These are phyloP conservation scores for Auanema sp. DNA, from an alignment of 2,888 invertebrate species.

Conservation along the genomic window DNA sequence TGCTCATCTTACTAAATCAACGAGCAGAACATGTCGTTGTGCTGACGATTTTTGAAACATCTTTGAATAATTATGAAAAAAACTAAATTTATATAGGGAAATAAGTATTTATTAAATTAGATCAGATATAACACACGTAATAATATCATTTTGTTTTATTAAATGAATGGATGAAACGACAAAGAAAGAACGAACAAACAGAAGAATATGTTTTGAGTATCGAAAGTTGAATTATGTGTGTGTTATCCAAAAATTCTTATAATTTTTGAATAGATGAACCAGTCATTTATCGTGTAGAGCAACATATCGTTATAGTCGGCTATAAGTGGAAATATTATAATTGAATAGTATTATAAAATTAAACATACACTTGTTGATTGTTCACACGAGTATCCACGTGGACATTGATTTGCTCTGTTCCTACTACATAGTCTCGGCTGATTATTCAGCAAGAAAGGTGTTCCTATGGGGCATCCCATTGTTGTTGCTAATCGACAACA, in stretches of 20 bases:
- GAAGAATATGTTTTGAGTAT: too few relatives aligned
- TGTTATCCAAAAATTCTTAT: too few relatives aligned
- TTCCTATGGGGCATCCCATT: slow-evolving; percentile 41
- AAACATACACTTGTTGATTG: slow-evolving; percentile 28
- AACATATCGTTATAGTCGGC: slow-evolving; percentile 48
- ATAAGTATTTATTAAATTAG: too few relatives aligned
- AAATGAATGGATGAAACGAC: not conserved
- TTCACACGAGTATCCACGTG: slow-evolving; percentile 50
- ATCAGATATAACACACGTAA: too few relatives aligned
- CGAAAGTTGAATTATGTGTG: too few relatives aligned
- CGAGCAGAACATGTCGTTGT: too few relatives aligned
- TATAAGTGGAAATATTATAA: slow-evolving; percentile 20
- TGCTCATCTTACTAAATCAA: too few relatives aligned
- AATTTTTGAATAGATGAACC: too few relatives aligned
- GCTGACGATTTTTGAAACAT: too few relatives aligned
- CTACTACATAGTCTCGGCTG: slow-evolving; percentile 41
- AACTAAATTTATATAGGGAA: too few relatives aligned
- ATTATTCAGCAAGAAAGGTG: slow-evolving; percentile 37
- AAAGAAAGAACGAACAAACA: not conserved
- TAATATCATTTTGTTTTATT: too few relatives aligned
- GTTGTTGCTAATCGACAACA: slow-evolving; percentile 57
- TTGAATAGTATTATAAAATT: slow-evolving; percentile 32
- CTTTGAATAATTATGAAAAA: too few relatives aligned
- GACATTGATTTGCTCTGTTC: slow-evolving; percentile 44
- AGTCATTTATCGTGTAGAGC: slow-evolving; percentile 22